Evolutionary conservation across 2,888 invertebrate species (phyloP), one percentile per base, ranked within the genome.

Genomic region (Aethes cnicana): DNA sequence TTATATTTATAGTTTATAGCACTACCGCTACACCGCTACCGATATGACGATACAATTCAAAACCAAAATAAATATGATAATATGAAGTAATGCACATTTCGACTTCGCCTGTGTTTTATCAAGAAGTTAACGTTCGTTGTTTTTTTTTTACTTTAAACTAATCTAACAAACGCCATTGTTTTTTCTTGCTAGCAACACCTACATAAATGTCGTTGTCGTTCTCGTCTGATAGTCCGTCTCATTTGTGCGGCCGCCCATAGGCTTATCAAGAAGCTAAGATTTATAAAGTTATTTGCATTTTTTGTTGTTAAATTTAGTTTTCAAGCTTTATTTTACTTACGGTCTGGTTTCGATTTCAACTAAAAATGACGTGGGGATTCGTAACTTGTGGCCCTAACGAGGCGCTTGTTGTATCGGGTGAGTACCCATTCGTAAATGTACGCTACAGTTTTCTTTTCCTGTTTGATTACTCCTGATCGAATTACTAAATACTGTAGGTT

Each of bases 301-400:
- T 69, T 70, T 59, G 69, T 70, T 68, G 58, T 68, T 76, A 72
- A 66, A 54, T 58, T 68, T 69, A 50, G 54, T 64, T 68, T 68
- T 61, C 50, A 60, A 43, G 62, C 60, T 70, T 71, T 68, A 65
- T 74, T 77, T 72, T 26, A 5, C 20, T 6, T 21, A 11, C 26
- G 20, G 5, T 14, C 11, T 33, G 41, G 41, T 39, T 20, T 33
- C 14, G 6, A 20, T 28, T 25, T 30, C 30, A 47, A 48, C 23
- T 44, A 41, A 76, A 60, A 49, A 94, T 94, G 94, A 91, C 92
- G 70, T 95, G 96, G 94, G 97, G 97, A 71, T 97, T 97, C 80
- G 96, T 97, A 46, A 97, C 97, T 57, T 97, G 97, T 78, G 97
- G 97, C 36, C 97, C 97, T 18, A 98, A 98, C 78, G 97, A 97